phyloP scores from a whole-genome alignment of 2,888 invertebrate genomes.

The Acrobasis repandana region DNA sequence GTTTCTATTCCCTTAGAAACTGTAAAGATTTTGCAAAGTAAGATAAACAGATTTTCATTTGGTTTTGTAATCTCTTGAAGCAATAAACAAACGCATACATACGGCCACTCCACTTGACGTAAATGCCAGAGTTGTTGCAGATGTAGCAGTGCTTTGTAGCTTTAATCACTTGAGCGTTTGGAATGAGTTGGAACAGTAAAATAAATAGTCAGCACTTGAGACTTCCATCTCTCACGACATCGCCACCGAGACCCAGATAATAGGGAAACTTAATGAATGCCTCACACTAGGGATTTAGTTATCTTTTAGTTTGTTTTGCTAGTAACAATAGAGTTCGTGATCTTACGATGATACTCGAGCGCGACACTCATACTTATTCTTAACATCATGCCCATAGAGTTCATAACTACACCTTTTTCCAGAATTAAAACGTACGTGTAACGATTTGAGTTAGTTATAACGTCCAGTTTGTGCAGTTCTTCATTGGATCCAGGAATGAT shows the following conservation, averaged over 20 bases:
- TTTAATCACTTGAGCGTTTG: constrained; percentile 39
- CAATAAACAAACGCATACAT: constrained; percentile 8
- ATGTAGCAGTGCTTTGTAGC: constrained; percentile 22
- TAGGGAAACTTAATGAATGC: constrained; percentile 32
- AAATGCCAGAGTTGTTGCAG: neutral
- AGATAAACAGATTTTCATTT: constrained; percentile 11
- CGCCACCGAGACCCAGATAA: constrained; percentile 33
- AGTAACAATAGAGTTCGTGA: constrained; percentile 63
- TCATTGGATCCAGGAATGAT: constrained; percentile 74
- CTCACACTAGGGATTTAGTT: constrained; percentile 40
- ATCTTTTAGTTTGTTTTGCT: constrained; percentile 64
- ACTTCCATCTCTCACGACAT: constrained; percentile 28
- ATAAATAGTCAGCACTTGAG: constrained; percentile 36
- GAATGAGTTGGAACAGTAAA: constrained; percentile 44
- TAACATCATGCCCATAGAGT: constrained; percentile 45
- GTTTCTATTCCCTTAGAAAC: neutral
- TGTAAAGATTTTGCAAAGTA: constrained; percentile 4
- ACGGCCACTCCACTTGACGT: neutral
- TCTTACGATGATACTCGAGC: constrained; percentile 50
- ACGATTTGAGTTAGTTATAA: constrained; percentile 78
- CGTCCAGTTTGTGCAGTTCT: constrained; percentile 72
- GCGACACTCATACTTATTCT: constrained; percentile 45
- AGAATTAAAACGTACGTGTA: constrained; percentile 66
- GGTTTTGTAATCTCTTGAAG: neutral
- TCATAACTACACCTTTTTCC: constrained; percentile 36